Evolutionary conservation across 2,888 invertebrate genomes (phyloP), one percentile per base, ranked within the genome.

Genomic region (Panopea generosa): DNA sequence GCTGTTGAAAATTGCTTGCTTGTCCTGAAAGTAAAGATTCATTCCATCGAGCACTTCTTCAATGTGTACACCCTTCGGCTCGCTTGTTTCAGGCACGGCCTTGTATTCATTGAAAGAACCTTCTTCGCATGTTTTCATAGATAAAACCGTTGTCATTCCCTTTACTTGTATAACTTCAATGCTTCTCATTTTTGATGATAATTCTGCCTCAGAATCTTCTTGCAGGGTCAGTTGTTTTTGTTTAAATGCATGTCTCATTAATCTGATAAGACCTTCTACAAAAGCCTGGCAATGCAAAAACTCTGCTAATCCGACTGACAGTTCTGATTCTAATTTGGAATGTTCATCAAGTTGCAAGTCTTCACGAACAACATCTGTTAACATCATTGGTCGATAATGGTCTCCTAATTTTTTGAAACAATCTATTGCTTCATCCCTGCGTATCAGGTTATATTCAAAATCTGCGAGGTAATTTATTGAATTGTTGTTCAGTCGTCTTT

Each of bases 311-410:
- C 33, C 16, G 16, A 26, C 24, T 4, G 60, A 22, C 14, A 24
- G 9, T 14, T 20, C 40, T 24, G n/a, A 18, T 6, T 33, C 47
- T 50, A 27, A 40, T 11, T 33, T 4, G 4, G 18, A 24, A 16
- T 61, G 47, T 22, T 55, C 2, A n/a, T 52, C 45, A 0, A 60
- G 38, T 29, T 60, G 49, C 2, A 88, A 59, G 9, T 50, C 38
- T 55, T 87, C 86, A 24, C 72, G 61, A 7, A 87, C 80, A 24
- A 81, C 49, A 4, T 76, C 67, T 38, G 80, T 82, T 45, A 88
- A 56, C 57, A 84, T 43, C 20, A 53, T 53, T 2, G 86, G 86
- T 53, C 82, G 60, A 18, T 73, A 47, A 11, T 62, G 24, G n/a
- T 60, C 2, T 2, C 85, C 84, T 43, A 86, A 52, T 7, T 50